Percentiles rank a stretch among this genome's conserved stretches.
Conservation (phyloP, 2,888 invertebrate species). For the Rotaria sp. region DNA sequence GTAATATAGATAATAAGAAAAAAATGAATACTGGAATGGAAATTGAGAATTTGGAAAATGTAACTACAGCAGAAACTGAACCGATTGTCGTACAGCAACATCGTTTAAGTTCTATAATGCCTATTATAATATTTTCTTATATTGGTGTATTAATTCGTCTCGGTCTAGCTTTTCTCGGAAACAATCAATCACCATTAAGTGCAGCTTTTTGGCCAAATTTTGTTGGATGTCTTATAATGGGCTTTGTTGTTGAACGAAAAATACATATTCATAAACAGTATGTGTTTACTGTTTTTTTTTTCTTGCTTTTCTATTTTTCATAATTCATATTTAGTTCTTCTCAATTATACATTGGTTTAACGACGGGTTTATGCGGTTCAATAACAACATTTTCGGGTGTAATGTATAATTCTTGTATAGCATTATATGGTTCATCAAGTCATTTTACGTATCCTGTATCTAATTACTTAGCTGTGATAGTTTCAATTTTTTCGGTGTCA, state of each 20-base stretch:
- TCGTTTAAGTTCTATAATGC: neutral
- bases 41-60: neutral
- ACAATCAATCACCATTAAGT: neutral
- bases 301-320: neutral
- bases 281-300: neutral
- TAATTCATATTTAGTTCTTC: neutral
- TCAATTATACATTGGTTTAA: neutral
- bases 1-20: neutral
- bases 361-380: constrained; percentile 4
- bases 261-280: neutral
- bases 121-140: neutral
- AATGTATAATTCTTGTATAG: constrained; percentile 1
- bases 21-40: neutral
- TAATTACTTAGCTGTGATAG: neutral
- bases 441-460: neutral
- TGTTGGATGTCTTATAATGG: constrained; percentile 4
- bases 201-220: neutral
- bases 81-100: neutral
- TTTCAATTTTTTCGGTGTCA: neutral
- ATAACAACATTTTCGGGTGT: neutral
- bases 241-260: neutral
- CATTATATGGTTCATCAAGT: neutral
- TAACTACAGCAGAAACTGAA: neutral
- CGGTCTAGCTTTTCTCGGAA: neutral
- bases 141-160: constrained; percentile 2